Evolutionary conservation across 2,797 vertebrate species (phyloP).

Genomic region (Phataginus tricuspis): DNA sequence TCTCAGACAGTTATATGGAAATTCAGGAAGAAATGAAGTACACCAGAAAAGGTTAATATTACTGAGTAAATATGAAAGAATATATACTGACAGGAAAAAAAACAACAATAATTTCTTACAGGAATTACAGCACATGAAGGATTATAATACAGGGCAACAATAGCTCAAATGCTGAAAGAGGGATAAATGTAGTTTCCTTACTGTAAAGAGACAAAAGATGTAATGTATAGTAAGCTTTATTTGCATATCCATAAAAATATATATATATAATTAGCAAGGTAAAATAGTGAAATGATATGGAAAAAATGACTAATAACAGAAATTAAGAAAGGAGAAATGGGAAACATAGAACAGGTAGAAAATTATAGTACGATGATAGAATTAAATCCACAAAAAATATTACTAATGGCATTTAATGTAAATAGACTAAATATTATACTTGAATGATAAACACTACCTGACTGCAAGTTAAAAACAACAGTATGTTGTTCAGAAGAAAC

Average conservation of each 20-base stretch:
- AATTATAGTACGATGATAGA: neutral
- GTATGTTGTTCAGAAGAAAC: neutral
- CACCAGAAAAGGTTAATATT: neutral
- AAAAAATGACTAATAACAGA: neutral
- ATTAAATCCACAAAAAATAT: neutral
- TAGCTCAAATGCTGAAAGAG: neutral
- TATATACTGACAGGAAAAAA: neutral
- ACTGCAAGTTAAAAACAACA: neutral
- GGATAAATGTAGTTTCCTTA: neutral
- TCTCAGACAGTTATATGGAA: neutral
- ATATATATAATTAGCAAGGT: neutral
- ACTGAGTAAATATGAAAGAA: neutral
- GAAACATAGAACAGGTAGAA: neutral
- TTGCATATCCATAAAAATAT: neutral
- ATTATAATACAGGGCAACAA: neutral
- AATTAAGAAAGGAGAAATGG: neutral
- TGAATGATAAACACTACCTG: neutral
- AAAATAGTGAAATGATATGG: neutral
- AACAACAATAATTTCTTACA: neutral
- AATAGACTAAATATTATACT: neutral
- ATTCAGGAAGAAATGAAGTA: neutral
- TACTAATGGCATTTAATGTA: neutral
- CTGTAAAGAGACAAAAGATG: neutral
- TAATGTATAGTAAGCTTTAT: neutral
- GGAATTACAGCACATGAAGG: neutral